These are phyloP conservation scores for Parauchenoglanis punctatus DNA, from an alignment of 2,797 vertebrate species.

Conservation along the genomic window DNA sequence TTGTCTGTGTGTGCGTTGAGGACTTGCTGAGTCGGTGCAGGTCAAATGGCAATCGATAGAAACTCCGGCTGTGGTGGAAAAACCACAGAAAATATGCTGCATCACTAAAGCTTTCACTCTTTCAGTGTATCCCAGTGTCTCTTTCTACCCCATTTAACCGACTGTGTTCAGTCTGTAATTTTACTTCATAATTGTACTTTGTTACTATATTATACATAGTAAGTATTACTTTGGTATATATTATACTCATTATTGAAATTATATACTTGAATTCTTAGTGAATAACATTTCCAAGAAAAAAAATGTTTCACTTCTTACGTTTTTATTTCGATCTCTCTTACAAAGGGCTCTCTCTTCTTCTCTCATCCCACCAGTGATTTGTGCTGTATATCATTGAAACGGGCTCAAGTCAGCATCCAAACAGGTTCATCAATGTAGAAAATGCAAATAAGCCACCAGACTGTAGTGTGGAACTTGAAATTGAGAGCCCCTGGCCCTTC, in stretches of 20 bases:
- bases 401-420: background rate
- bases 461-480: background rate
- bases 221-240: background rate
- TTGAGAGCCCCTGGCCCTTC: background rate
- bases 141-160: background rate
- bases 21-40: conserved; percentile 27
- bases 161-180: conserved; percentile 8
- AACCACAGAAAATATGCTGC: conserved; percentile 8
- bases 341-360: background rate
- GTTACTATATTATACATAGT: background rate
- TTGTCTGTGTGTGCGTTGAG: conserved; percentile 11
- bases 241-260: background rate
- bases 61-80: background rate
- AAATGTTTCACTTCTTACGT: background rate
- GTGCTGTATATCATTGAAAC: background rate
- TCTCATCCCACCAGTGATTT: background rate
- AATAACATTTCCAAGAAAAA: background rate
- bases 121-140: background rate
- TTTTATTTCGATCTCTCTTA: background rate
- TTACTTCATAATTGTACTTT: background rate
- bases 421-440: background rate
- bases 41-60: conserved; percentile 39
- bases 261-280: background rate
- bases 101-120: conserved; percentile 13
- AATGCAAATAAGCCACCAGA: background rate